Conservation (phyloP, 2,797 vertebrate species). For the Alfaro cultratus region DNA sequence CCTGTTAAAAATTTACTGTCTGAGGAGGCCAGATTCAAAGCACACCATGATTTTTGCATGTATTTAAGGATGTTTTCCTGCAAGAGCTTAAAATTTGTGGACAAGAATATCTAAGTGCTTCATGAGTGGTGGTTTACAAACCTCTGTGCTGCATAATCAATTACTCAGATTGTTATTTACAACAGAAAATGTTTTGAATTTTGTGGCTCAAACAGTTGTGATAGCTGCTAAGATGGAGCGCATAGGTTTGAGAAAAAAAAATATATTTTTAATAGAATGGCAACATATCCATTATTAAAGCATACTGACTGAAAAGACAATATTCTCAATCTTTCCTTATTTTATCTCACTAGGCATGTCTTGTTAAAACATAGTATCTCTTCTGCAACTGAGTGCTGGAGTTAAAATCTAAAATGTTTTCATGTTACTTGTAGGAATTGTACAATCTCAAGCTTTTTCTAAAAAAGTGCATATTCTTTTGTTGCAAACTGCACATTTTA, state of each 20-base stretch:
- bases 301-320: not conserved
- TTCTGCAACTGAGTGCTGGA: not conserved
- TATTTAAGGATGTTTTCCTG: not conserved
- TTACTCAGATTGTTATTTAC: not conserved
- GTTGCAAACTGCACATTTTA: not conserved
- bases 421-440: not conserved
- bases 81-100: not conserved
- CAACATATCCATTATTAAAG: not conserved
- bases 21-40: not conserved
- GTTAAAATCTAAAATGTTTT: not conserved
- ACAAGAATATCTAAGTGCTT: not conserved
- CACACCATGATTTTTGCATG: not conserved
- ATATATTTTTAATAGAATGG: not conserved
- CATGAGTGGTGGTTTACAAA: not conserved
- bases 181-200: not conserved
- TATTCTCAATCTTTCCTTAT: not conserved
- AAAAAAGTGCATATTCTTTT: not conserved
- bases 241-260: not conserved
- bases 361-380: not conserved
- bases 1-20: conserved; percentile 12
- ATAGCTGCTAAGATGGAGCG: not conserved
- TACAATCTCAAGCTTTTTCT: not conserved
- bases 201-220: not conserved
- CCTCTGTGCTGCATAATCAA: not conserved
- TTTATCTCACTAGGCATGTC: not conserved